These are phyloP conservation scores for Tor tambroides DNA, from an alignment of 2,113 vertebrate genomes.

Conservation along the genomic window DNA sequence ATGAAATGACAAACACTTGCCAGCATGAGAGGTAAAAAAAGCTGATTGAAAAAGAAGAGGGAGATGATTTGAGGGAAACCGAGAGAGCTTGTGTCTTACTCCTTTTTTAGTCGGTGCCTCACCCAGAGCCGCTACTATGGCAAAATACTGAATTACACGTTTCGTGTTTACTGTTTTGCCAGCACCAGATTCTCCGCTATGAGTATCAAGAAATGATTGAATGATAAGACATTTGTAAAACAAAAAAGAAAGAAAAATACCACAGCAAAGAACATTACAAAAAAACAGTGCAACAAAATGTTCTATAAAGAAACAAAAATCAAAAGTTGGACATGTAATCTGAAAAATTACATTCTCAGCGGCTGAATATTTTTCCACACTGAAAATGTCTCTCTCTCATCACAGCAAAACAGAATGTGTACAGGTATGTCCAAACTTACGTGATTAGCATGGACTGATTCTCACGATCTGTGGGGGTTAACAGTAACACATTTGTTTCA, in stretches of 20 bases:
- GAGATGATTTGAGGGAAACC: slow-evolving; percentile 61
- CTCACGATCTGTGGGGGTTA: slow-evolving; percentile 84
- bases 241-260: slow-evolving; percentile 61
- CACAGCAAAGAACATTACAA: slow-evolving; percentile 25
- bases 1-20: slow-evolving; percentile 31
- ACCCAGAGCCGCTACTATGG: slow-evolving; percentile 94
- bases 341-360: neutral
- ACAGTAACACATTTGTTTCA: slow-evolving; percentile 28
- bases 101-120: slow-evolving; percentile 85
- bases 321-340: neutral
- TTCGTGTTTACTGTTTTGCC: slow-evolving; percentile 99
- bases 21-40: slow-evolving; percentile 42
- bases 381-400: neutral
- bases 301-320: slow-evolving; percentile 32
- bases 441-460: slow-evolving; percentile 99
- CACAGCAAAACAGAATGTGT: neutral
- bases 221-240: slow-evolving; percentile 61
- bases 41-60: slow-evolving; percentile 54
- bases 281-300: neutral
- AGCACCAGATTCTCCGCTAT: slow-evolving; percentile 97
- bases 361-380: neutral
- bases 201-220: slow-evolving; percentile 77
- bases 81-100: slow-evolving; percentile 75
- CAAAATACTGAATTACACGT: slow-evolving; percentile 98
- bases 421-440: slow-evolving; percentile 76